Base-by-base conservation (phyloP, 2,113 vertebrate genomes). In the Gallinago undulata region DNA sequence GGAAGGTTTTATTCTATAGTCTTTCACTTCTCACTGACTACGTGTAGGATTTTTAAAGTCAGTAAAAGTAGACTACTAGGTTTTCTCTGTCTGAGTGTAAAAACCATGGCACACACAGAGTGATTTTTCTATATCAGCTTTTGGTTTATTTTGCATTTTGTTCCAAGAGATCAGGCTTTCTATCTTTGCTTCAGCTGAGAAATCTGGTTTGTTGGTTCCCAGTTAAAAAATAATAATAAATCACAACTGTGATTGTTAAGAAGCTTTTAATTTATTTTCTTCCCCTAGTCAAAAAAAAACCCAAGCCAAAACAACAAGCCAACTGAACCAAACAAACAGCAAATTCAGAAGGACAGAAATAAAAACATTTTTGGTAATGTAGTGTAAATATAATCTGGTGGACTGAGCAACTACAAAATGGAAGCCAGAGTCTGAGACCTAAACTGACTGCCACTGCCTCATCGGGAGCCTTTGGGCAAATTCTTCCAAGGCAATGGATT, bases 241-340 rank as follows among this genome's bases (percentile, higher is more conserved):
- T 51, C 66, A 93, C 68, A 78, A 60, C 30, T 75, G 11, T 77
- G 89, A 53, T 81, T 90, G 39, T 78, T 81, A 86, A 94, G 68
- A 87, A 89, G 21, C 35, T 67, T 88, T 33, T 41, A 27, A 66
- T 91, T 90, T 93, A 47, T 95, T 95, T 90, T 79, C 39, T 92
- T 90, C 53, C 33, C 22, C n/a, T 57, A 24, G 22, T 82, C 27
- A 83, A 84, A 93, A 84, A 93, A 48, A 28, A 53, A 5, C n/a
- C 19, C n/a, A 13, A 13, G 43, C 24, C 23, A 56, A 76, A 93
- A 22, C 51, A 81, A 13, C 51, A 88, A 91, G 63, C 13, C 27
- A 91, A 73, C 16, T 1, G 4, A 83, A 62, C 13, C 22, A 78
- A 85, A 16, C 21, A 77, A 84, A 68, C 13, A 48, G 27, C 21